Evolutionary conservation across 2,113 vertebrate genomes (phyloP).

Genomic region (Bettongia penicillata): DNA sequence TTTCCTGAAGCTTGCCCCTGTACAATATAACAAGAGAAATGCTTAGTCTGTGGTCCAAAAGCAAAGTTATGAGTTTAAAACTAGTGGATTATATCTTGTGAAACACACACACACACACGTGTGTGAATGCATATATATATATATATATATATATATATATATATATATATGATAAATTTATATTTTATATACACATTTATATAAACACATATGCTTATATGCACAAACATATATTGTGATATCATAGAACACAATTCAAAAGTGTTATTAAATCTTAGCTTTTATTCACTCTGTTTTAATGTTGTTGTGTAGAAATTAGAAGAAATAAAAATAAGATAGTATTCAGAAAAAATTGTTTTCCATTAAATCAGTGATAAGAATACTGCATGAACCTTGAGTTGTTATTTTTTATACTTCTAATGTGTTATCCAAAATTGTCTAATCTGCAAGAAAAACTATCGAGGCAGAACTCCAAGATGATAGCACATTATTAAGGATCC

Average conservation of each 20-base stretch:
- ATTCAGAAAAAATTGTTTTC: not conserved
- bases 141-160: no score
- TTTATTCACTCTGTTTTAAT: not conserved
- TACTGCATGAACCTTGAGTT: not conserved
- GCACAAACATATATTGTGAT: no score
- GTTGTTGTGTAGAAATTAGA: not conserved
- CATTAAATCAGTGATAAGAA: not conserved
- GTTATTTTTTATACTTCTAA: not conserved
- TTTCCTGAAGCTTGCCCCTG: no score
- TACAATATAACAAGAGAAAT: no score
- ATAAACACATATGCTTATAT: no score
- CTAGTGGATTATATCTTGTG: no score
- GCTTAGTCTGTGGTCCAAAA: no score
- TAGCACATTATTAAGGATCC: not conserved
- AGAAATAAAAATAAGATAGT: not conserved
- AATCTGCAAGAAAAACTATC: not conserved
- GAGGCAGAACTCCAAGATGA: not conserved
- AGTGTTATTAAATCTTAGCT: not conserved
- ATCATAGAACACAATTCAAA: not conserved
- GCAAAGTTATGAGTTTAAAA: no score
- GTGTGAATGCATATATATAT: no score
- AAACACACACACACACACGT: no score
- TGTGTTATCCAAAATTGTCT: not conserved
- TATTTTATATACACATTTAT: not conserved
- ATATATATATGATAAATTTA: no score